Conservation (phyloP, 2,113 vertebrate genomes). For the Crocuta crocuta region DNA sequence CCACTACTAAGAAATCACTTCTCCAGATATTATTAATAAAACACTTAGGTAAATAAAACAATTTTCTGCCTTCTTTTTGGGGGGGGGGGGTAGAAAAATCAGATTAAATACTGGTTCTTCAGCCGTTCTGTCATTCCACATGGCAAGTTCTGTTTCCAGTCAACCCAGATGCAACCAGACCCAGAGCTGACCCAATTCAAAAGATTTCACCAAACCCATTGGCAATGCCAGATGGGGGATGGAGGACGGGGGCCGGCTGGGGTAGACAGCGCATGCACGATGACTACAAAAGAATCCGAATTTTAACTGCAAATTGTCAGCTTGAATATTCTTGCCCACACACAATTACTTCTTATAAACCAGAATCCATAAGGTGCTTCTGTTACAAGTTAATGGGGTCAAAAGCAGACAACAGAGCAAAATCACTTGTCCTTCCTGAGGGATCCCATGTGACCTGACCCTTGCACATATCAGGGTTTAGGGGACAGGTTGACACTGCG, state of each 20-base stretch:
- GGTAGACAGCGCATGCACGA: fast-evolving
- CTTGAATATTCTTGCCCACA: background rate
- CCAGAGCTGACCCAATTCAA: background rate
- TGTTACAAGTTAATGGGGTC: background rate
- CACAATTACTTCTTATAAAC: constrained; percentile 16
- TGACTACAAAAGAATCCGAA: background rate
- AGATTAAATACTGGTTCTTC: background rate
- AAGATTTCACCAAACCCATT: background rate
- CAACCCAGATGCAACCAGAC: background rate
- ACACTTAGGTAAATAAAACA: background rate
- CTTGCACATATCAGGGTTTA: background rate
- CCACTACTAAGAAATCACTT: background rate
- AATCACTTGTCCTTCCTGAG: background rate
- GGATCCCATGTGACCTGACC: background rate
- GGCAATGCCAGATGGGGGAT: background rate
- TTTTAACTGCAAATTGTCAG: background rate
- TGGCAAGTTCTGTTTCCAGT: background rate
- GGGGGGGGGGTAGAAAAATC: background rate
- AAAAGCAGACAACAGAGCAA: background rate
- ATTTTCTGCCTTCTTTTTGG: background rate
- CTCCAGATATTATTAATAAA: background rate
- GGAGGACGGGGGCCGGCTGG: fast-evolving
- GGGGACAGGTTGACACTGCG: background rate
- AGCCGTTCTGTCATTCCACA: background rate
- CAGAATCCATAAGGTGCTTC: background rate